Percentiles rank a stretch among this genome's conserved stretches.
These are phyloP conservation scores for Synergus umbraculus DNA, from an alignment of 2,888 invertebrate species.

Conservation along the genomic window DNA sequence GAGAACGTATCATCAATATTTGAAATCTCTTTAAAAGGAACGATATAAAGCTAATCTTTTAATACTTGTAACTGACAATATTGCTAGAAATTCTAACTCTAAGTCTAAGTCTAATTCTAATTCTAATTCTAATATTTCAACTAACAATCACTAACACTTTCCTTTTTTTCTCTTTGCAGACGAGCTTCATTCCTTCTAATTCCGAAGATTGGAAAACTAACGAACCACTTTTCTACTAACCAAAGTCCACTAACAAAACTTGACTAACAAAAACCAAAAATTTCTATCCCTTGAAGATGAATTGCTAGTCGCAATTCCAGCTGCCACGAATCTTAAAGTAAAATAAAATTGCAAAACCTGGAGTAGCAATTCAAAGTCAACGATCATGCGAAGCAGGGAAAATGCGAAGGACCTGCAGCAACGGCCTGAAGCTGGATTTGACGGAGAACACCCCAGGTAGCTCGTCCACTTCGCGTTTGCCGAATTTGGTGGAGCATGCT, in stretches of 20 bases:
- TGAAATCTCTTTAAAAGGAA: not conserved
- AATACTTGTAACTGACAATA: conserved; percentile 43
- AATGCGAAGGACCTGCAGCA: conserved; percentile 75
- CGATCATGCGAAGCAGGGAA: conserved; percentile 74
- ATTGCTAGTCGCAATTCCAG: not conserved
- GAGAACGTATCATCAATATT: not conserved
- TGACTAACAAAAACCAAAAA: conserved; percentile 15
- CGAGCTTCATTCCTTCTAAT: not conserved
- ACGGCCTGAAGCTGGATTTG: conserved; percentile 75
- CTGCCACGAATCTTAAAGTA: not conserved
- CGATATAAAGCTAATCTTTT: not conserved
- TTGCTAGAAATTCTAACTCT: conserved; percentile 8
- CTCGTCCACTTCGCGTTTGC: conserved; percentile 69
- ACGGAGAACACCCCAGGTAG: conserved; percentile 76
- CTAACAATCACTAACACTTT: conserved; percentile 30
- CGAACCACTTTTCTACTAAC: conserved; percentile 8
- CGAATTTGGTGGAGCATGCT: conserved; percentile 76
- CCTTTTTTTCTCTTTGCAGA: conserved; percentile 22
- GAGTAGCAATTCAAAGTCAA: conserved; percentile 20
- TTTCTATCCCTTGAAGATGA: not conserved
- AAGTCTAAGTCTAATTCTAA: not conserved
- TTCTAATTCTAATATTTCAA: not conserved
- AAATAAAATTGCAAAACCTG: not conserved
- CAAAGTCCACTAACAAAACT: not conserved
- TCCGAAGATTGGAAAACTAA: conserved; percentile 32